Percentiles rank a stretch among this genome's conserved stretches.
Evolutionary conservation across 53 echinoderm and acorn worm genomes (phyloP).

Genomic region (Zoroaster sp.): DNA sequence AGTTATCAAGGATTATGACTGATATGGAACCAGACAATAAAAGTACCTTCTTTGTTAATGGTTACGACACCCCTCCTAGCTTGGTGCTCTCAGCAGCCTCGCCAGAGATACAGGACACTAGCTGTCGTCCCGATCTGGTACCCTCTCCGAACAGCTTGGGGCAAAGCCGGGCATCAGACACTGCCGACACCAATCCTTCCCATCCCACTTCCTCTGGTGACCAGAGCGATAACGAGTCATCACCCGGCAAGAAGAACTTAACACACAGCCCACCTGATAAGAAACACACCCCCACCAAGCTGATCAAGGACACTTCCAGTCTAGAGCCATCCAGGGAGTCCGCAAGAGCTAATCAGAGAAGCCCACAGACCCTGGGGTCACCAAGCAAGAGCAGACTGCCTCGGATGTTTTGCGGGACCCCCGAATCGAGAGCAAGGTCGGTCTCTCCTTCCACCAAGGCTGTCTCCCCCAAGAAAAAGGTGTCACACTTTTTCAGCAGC

Average conservation of each 20-base stretch:
- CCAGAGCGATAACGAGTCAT: background rate
- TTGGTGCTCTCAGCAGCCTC: background rate
- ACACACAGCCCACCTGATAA: background rate
- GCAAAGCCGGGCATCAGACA: background rate
- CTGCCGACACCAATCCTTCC: background rate
- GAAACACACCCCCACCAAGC: background rate
- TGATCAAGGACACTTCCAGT: background rate
- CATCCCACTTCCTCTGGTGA: background rate
- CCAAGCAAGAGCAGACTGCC: constrained; percentile 53
- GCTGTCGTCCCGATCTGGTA: background rate
- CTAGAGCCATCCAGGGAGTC: background rate
- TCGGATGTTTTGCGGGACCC: constrained; percentile 58
- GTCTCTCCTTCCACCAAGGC: constrained; percentile 51
- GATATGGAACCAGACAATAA: background rate
- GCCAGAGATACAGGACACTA: background rate
- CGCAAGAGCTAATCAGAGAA: constrained; percentile 2
- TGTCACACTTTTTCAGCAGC: constrained; percentile 19
- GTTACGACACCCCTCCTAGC: background rate
- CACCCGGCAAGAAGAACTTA: background rate
- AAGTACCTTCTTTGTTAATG: background rate
- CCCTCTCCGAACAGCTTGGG: background rate
- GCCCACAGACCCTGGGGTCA: constrained; percentile 19
- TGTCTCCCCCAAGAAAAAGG: constrained; percentile 55
- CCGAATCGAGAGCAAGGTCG: constrained; percentile 55
- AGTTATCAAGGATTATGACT: constrained; percentile 42